phyloP scores from a whole-genome alignment of 2,113 vertebrate species.

The Eubucco bourcierii region DNA sequence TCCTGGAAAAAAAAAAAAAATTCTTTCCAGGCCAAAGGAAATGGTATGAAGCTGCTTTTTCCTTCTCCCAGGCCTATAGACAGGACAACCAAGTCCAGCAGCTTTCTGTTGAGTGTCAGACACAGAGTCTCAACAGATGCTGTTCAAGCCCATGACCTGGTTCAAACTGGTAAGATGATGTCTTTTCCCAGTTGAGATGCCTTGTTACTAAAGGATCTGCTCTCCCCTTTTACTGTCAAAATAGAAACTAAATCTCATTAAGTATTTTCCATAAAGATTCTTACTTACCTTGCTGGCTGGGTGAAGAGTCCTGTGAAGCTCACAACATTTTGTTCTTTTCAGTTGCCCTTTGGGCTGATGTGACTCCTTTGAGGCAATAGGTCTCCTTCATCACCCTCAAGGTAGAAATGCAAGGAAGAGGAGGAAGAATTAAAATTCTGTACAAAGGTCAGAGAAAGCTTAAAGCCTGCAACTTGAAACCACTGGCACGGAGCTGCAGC shows the following conservation, averaged over 20 bases:
- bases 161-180: not conserved
- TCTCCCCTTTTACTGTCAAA: constrained; percentile 24
- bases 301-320: constrained; percentile 1
- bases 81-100: not conserved
- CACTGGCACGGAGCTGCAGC: constrained; percentile 26
- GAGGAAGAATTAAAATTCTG: constrained; percentile 62
- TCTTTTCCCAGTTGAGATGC: not conserved
- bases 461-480: constrained; percentile 71
- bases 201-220: not conserved
- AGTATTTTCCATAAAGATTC: constrained; percentile 25
- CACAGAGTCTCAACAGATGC: not conserved
- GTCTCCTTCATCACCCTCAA: constrained; percentile 29
- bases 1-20: constrained; percentile 10
- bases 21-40: constrained; percentile 48
- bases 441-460: constrained; percentile 69
- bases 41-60: constrained; percentile 43
- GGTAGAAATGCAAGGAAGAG: constrained; percentile 37
- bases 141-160: not conserved
- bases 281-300: not conserved
- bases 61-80: not conserved
- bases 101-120: not conserved
- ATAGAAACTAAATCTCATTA: not conserved
- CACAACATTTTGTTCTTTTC: not conserved
- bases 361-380: not conserved
- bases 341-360: not conserved